phyloP scores from a whole-genome alignment of 2,888 invertebrate species.

The Dynastes tityus region DNA sequence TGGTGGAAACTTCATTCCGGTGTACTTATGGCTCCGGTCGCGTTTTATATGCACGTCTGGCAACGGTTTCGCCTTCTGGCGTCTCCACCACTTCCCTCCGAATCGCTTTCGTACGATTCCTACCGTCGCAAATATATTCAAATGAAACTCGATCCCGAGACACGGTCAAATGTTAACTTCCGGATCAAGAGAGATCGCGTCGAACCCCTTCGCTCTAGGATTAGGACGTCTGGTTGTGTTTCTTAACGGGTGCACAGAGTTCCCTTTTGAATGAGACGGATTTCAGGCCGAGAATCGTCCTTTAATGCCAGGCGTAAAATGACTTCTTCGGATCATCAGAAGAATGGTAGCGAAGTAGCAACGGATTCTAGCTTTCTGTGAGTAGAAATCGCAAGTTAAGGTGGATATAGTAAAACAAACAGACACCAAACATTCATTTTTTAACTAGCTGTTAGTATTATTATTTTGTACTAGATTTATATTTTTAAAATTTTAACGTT shows the following conservation, averaged over 20 bases:
- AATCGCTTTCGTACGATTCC: conserved; percentile 9
- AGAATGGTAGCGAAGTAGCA: background rate
- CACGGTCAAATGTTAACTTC: conserved; percentile 69
- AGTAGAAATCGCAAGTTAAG: background rate
- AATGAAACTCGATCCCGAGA: conserved; percentile 60
- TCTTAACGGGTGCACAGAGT: conserved; percentile 16
- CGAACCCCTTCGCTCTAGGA: conserved; percentile 60
- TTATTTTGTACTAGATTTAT: too few species aligned
- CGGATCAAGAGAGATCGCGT: conserved; percentile 64
- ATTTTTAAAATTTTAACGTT: too few species aligned
- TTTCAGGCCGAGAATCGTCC: background rate
- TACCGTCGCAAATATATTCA: conserved; percentile 62
- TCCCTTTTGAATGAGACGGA: conserved; percentile 11
- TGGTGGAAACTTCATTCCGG: conserved; percentile 69
- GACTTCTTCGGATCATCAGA: conserved; percentile 12
- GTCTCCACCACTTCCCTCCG: background rate
- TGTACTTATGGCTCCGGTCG: conserved; percentile 68
- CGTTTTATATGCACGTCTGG: conserved; percentile 68
- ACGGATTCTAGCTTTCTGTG: background rate
- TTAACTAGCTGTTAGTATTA: too few species aligned
- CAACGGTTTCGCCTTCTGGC: conserved; percentile 63
- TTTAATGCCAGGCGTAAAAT: conserved; percentile 27
- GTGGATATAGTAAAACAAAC: too few species aligned
- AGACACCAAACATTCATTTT: too few species aligned
- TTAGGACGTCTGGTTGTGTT: conserved; percentile 61